Evolutionary conservation across 2,888 invertebrate genomes (phyloP).

Genomic region (Yponomeuta evonymella): DNA sequence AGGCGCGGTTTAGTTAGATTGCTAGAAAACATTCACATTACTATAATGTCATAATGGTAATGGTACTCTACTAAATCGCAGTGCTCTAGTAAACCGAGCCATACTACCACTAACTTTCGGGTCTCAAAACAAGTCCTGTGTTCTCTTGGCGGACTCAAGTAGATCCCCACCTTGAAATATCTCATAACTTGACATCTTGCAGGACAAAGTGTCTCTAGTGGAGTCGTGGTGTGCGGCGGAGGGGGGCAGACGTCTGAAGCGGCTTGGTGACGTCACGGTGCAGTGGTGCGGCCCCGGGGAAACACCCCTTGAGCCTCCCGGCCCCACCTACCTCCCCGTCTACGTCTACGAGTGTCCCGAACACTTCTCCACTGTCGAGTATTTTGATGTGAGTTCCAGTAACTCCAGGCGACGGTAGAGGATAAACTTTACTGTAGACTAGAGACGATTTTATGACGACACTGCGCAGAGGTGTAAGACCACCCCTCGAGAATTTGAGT

Average conservation of each 20-base stretch:
- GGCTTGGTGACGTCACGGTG: conserved; percentile 76
- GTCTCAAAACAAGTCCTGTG: too few relatives aligned
- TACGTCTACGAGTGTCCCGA: conserved; percentile 87
- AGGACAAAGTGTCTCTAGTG: conserved; percentile 84
- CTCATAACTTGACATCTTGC: conserved; percentile 12
- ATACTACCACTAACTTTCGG: too few relatives aligned
- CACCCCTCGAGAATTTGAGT: too few relatives aligned
- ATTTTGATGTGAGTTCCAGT: conserved; percentile 80
- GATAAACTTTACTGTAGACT: not conserved
- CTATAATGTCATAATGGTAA: not conserved
- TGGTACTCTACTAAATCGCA: too few relatives aligned
- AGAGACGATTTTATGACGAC: not conserved
- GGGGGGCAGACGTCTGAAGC: conserved; percentile 61
- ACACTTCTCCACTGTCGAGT: conserved; percentile 88
- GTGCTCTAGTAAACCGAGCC: too few relatives aligned
- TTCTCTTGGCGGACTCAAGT: too few relatives aligned
- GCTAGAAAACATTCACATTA: not conserved
- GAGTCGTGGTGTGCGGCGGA: conserved; percentile 72
- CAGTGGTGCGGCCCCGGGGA: conserved; percentile 84
- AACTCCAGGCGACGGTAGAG: too few relatives aligned
- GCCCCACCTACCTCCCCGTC: conserved; percentile 80
- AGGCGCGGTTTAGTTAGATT: too few relatives aligned
- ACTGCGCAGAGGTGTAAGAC: too few relatives aligned
- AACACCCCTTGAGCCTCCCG: conserved; percentile 73
- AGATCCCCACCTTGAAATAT: too few relatives aligned